phyloP scores from a whole-genome alignment of 2,797 vertebrate genomes.

The Falco peregrinus region DNA sequence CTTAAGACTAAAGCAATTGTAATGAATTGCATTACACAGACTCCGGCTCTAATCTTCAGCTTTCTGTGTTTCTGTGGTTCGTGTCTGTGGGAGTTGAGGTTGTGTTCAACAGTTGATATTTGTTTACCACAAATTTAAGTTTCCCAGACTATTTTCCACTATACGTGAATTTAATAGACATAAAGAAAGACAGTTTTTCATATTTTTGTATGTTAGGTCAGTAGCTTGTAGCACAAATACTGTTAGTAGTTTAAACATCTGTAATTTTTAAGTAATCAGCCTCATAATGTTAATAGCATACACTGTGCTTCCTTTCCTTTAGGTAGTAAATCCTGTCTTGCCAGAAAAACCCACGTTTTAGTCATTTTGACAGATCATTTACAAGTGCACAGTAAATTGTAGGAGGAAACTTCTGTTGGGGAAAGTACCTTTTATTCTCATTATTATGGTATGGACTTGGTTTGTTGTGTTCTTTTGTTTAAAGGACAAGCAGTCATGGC shows the following conservation, averaged over 20 bases:
- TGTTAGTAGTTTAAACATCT: neutral
- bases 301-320: neutral
- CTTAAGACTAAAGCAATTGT: neutral
- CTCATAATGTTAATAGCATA: neutral
- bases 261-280: neutral
- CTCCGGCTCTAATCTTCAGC: neutral
- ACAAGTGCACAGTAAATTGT: neutral
- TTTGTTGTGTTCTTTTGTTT: neutral
- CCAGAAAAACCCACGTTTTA: neutral
- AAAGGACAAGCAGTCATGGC: conserved; percentile 97
- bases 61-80: neutral
- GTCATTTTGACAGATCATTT: neutral
- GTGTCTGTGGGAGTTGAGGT: neutral
- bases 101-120: neutral
- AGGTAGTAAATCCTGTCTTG: neutral
- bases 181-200: neutral
- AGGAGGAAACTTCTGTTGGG: neutral
- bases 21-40: too few species aligned
- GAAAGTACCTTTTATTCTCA: neutral
- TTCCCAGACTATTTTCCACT: neutral
- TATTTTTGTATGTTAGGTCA: neutral
- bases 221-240: neutral
- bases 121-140: neutral
- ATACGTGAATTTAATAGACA: neutral
- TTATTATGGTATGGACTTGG: neutral